These are phyloP conservation scores for Germaria angustata DNA, from an alignment of 2,888 invertebrate genomes.

Conservation along the genomic window DNA sequence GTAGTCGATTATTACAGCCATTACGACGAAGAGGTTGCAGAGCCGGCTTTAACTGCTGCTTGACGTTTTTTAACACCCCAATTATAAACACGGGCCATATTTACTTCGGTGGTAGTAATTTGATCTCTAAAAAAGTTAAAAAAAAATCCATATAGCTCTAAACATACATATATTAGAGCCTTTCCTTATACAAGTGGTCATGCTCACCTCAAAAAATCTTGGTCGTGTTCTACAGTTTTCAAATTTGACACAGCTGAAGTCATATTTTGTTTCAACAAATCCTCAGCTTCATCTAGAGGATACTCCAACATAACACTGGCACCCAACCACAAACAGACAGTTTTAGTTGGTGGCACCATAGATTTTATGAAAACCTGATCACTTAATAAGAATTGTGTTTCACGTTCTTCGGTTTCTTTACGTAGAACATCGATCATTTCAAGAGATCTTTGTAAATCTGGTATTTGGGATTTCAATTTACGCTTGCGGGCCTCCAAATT, in stretches of 20 bases:
- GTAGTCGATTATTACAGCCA: conserved; percentile 16
- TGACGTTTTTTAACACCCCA: conserved; percentile 97
- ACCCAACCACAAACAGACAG: conserved; percentile 90
- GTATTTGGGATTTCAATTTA: conserved; percentile 93
- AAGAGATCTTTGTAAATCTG: conserved; percentile 94
- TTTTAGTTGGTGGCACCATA: conserved; percentile 92
- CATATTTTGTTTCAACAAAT: conserved; percentile 90
- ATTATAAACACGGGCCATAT: conserved; percentile 98
- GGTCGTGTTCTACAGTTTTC: conserved; percentile 92
- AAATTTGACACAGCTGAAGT: conserved; percentile 91
- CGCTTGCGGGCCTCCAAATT: conserved; percentile 92
- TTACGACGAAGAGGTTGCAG: conserved; percentile 58
- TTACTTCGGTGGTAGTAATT: conserved; percentile 98
- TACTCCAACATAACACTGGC: conserved; percentile 99
- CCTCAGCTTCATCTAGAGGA: conserved; percentile 93
- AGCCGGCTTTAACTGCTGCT: conserved; percentile 82
- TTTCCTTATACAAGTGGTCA: not conserved
- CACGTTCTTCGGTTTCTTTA: conserved; percentile 86
- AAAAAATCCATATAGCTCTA: too few relatives aligned
- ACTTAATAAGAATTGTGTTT: conserved; percentile 94
- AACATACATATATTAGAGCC: not conserved
- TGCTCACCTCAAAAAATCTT: conserved; percentile 90
- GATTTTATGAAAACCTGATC: conserved; percentile 94
- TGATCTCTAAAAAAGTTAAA: conserved; percentile 86
- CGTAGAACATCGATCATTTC: conserved; percentile 95